Percentiles rank a stretch among this genome's conserved stretches.
phyloP scores from a whole-genome alignment of 2,797 vertebrate genomes.

The Phoebastria nigripes region DNA sequence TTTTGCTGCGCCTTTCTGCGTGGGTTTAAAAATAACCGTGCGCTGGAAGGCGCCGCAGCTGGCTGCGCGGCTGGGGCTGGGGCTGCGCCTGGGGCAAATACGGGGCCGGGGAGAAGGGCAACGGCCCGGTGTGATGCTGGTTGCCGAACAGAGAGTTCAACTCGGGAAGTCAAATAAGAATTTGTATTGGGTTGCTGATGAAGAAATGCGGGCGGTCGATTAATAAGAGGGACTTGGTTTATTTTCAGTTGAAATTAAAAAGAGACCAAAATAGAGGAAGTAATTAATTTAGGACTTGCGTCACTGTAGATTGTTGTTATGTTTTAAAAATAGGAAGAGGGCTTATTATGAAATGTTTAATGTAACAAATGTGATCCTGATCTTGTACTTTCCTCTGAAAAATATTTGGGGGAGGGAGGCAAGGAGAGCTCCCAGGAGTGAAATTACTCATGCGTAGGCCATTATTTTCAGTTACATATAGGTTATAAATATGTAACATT shows the following conservation, averaged over 20 bases:
- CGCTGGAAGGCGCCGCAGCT: not conserved
- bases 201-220: not conserved
- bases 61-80: not conserved
- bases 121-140: not conserved
- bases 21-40: conserved; percentile 51
- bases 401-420: not conserved
- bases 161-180: not conserved
- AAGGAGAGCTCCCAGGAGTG: not conserved
- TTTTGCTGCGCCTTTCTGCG: conserved; percentile 23
- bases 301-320: not conserved
- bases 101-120: conserved; percentile 8
- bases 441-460: not conserved
- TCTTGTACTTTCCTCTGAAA: not conserved
- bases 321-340: not conserved
- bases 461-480: not conserved
- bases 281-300: conserved; percentile 13
- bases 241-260: not conserved
- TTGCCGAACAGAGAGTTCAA: not conserved
- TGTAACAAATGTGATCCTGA: not conserved
- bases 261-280: not conserved
- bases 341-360: not conserved
- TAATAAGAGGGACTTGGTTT: not conserved
- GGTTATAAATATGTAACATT: not conserved
- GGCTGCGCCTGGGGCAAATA: not conserved
- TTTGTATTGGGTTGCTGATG: not conserved